Evolutionary conservation across 2,113 vertebrate species (phyloP), one percentile per base, ranked within the genome.

Genomic region (Corythaixoides concolor): DNA sequence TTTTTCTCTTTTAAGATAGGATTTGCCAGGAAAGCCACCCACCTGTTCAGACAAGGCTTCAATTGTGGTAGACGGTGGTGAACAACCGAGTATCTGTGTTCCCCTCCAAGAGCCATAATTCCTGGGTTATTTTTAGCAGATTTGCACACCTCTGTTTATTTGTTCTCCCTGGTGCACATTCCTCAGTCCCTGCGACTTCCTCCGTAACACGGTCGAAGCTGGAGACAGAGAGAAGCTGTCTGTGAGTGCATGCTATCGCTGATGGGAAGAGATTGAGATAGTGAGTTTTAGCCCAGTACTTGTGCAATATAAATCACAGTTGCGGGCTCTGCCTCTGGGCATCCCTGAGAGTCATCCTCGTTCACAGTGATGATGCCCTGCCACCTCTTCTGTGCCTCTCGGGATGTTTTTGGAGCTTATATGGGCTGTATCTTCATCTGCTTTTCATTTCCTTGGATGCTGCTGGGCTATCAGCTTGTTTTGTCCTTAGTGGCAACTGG

Each of bases 81-180:
- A 96, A 95, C 92, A 96, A 93, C 77, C 1, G 4, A 95, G 62
- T 75, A 85, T 82, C 86, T 97, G 80, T 96, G 92, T 55, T 95
- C 41, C 69, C 32, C 86, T 93, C 74, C 91, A 82, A 82, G 74
- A 92, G 45, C 88, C 1, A 5, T 58, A 83, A 12, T 95, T 85
- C 84, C 80, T 30, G 81, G 39, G 50, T 92, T 97, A 95, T 96
- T 97, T 97, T 95, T 95, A 97, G 96, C 91, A 95, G 81, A 91
- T 95, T 97, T 95, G 86, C 74, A 28, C 97, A 96, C 95, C 95
- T 97, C 96, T 92, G 92, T 97, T 97, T 97, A 94, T 96, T 97
- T 97, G 86, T 73, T 90, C 91, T 97, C 95, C 80, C 86, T 72
- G 78, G 77, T 59, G 90, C n/a, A 13, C 90, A 95, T 97, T 97